These are phyloP conservation scores for Perccottus glenii DNA, from an alignment of 2,113 vertebrate species.

Conservation along the genomic window DNA sequence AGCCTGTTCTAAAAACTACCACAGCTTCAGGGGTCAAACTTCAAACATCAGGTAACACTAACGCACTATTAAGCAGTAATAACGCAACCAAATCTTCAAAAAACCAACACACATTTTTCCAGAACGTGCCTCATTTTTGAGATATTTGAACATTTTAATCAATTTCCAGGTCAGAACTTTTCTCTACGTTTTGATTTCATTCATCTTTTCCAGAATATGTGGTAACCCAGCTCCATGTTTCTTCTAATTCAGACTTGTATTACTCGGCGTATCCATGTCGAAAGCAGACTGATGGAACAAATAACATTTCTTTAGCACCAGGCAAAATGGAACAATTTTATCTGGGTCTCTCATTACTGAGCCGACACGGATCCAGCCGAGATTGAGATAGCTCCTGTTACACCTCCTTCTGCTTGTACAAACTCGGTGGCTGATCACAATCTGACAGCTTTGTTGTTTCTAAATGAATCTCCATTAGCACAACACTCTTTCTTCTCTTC, in stretches of 20 bases:
- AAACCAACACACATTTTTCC: no score
- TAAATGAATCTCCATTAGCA: constrained; percentile 50
- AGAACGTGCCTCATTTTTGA: no score
- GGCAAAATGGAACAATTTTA: constrained; percentile 27
- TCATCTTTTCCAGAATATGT: not conserved
- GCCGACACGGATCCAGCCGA: constrained; percentile 25
- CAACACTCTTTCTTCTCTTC: constrained; percentile 16
- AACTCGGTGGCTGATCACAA: constrained; percentile 46
- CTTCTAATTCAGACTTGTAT: not conserved
- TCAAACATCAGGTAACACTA: no score
- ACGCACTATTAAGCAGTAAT: no score
- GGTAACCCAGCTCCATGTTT: constrained; percentile 8
- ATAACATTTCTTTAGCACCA: constrained; percentile 20
- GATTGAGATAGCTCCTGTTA: constrained; percentile 23
- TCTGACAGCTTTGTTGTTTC: constrained; percentile 34
- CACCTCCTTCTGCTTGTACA: constrained; percentile 15
- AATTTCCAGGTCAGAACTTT: no score
- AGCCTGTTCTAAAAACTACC: no score
- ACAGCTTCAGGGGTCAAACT: no score
- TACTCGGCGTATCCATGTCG: constrained; percentile 4
- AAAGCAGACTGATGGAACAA: constrained; percentile 24
- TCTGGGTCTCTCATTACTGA: constrained; percentile 26
- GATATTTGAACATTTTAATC: no score
- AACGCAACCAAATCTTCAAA: no score
- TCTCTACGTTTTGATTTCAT: no score